Evolutionary conservation across 2,113 vertebrate species (phyloP).

Genomic region (Chaenocephalus aceratus): DNA sequence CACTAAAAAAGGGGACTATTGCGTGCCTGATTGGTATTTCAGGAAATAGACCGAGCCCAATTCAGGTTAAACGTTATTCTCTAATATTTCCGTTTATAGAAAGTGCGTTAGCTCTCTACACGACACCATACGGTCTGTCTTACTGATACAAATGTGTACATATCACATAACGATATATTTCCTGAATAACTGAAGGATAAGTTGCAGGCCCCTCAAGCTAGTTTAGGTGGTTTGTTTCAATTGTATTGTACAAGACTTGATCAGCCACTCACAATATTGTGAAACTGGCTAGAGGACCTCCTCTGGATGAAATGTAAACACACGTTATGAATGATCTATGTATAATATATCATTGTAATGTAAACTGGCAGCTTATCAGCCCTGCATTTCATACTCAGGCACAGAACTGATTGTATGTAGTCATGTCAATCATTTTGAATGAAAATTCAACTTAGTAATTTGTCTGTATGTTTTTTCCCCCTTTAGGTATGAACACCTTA

Average conservation of each 20-base stretch:
- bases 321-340: not conserved
- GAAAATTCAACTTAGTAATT: not conserved
- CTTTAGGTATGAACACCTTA: conserved; percentile 38
- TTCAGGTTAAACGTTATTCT: not conserved
- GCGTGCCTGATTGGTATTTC: conserved; percentile 20
- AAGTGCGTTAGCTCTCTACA: not conserved
- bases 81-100: not conserved
- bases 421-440: fast-evolving
- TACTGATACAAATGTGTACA: not conserved
- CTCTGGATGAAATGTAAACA: not conserved
- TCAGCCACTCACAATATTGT: not conserved
- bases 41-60: conserved; percentile 72
- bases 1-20: not conserved
- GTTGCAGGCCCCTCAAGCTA: conserved; percentile 17
- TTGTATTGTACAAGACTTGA: not conserved
- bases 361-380: not conserved
- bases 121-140: not conserved
- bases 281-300: no score
- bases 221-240: not conserved
- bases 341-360: not conserved
- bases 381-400: not conserved
- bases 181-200: not conserved
- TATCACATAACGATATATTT: not conserved
- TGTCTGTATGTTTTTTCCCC: not conserved
- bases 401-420: not conserved